Evolutionary conservation across 2,113 vertebrate species (phyloP).

Genomic region (Acanthisitta chloris): DNA sequence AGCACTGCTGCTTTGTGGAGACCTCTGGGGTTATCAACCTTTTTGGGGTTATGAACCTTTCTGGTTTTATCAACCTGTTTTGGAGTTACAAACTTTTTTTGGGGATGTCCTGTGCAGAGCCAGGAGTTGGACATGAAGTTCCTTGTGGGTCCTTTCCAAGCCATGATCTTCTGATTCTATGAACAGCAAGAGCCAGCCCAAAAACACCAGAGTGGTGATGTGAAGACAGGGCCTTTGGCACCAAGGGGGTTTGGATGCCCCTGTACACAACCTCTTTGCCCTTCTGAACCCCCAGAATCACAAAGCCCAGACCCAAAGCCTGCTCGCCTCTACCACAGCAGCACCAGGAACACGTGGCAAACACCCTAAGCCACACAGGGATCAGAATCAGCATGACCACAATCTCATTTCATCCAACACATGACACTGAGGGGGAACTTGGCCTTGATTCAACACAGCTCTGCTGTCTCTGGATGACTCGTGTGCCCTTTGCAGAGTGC

Average conservation of each 20-base stretch:
- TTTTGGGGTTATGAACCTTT: not conserved
- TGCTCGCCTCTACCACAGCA: not conserved
- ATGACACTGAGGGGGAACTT: not conserved
- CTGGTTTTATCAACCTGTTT: not conserved
- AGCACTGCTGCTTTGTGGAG: not conserved
- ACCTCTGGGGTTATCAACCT: not conserved
- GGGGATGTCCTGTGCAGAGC: not conserved
- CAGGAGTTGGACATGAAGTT: not conserved
- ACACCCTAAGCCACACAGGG: not conserved
- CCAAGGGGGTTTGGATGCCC: too few relatives aligned
- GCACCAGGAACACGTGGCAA: not conserved
- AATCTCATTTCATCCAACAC: fast-evolving
- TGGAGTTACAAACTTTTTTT: not conserved
- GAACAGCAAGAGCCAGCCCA: not conserved
- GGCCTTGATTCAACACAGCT: not conserved
- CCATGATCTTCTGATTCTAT: not conserved
- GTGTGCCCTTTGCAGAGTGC: not conserved
- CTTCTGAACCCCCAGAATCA: not conserved
- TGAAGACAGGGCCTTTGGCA: not conserved
- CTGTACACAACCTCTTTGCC: not conserved
- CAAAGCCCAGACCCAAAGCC: not conserved
- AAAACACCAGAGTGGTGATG: not conserved
- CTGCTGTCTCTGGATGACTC: not conserved
- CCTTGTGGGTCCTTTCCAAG: not conserved
- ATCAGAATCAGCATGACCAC: fast-evolving